A percentile compares a stretch with the other conserved stretches of the same genome.
Conservation (phyloP, 2,888 invertebrate genomes). For the Steromphala cineraria region DNA sequence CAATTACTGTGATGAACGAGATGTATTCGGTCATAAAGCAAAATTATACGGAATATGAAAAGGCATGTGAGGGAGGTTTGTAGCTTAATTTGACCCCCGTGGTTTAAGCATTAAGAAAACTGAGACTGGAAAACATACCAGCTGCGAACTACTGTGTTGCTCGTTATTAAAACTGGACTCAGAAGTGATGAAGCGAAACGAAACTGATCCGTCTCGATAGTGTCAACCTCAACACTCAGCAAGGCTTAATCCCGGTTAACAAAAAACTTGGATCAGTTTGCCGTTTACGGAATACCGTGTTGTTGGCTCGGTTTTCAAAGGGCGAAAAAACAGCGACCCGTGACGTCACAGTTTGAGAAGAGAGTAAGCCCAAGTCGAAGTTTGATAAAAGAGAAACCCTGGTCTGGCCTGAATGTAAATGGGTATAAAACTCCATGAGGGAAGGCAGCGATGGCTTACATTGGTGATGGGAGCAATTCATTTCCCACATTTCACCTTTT, state of each 20-base stretch:
- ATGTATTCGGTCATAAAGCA: slow-evolving; percentile 8
- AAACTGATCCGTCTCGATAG: slow-evolving; percentile 12
- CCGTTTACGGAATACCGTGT: slow-evolving; percentile 8
- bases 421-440: background rate
- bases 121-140: slow-evolving; percentile 14
- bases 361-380: background rate
- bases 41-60: slow-evolving; percentile 17
- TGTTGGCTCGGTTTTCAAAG: slow-evolving; percentile 3
- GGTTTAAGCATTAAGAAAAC: background rate
- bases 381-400: background rate
- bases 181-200: slow-evolving; percentile 13
- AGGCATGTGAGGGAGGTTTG: background rate
- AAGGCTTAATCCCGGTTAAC: slow-evolving; percentile 6
- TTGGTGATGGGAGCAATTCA: background rate
- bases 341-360: background rate
- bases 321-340: background rate
- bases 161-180: slow-evolving; percentile 20
- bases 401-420: background rate
- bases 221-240: background rate
- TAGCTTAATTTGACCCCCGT: slow-evolving; percentile 17
- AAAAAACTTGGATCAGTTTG: slow-evolving; percentile 15
- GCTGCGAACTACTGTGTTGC: background rate
- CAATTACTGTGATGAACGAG: slow-evolving; percentile 15
- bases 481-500: background rate
- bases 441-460: background rate